Conservation (phyloP, 1,140 invertebrate genomes). For the Papilio glaucus region DNA sequence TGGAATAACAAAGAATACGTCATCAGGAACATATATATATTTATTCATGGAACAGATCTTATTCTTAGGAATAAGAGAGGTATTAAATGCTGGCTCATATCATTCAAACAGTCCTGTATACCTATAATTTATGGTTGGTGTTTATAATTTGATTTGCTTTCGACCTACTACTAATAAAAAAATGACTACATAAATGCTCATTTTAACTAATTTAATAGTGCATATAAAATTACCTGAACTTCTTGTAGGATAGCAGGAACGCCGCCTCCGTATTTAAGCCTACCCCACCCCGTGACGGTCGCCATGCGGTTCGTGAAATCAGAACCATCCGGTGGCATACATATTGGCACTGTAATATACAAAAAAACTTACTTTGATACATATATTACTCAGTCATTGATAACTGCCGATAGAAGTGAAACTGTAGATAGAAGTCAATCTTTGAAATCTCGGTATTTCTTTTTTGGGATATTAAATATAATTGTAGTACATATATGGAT, state of each 20-base stretch:
- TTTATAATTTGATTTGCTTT: neutral
- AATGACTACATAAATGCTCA: neutral
- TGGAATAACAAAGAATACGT: slow-evolving; percentile 49
- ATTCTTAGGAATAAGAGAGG: no score
- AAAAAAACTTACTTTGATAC: neutral
- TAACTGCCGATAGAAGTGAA: no score
- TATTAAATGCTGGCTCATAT: no score
- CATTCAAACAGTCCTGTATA: no score
- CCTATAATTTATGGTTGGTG: no score
- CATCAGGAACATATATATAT: no score
- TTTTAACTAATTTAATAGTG: no score
- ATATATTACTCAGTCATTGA: no score
- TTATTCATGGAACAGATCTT: neutral
- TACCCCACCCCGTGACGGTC: slow-evolving; percentile 90
- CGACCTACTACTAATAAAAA: neutral
- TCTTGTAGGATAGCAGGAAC: slow-evolving; percentile 95
- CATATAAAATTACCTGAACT: slow-evolving; percentile 87
- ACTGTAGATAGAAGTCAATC: no score
- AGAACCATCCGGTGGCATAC: slow-evolving; percentile 92
- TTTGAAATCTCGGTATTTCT: no score
- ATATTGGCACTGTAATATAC: slow-evolving; percentile 91
- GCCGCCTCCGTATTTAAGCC: slow-evolving; percentile 90
- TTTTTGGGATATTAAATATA: no score
- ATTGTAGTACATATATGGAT: no score
- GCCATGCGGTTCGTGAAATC: slow-evolving; percentile 93